Conservation (phyloP, 1,140 invertebrate species). For the Manduca sexta region DNA sequence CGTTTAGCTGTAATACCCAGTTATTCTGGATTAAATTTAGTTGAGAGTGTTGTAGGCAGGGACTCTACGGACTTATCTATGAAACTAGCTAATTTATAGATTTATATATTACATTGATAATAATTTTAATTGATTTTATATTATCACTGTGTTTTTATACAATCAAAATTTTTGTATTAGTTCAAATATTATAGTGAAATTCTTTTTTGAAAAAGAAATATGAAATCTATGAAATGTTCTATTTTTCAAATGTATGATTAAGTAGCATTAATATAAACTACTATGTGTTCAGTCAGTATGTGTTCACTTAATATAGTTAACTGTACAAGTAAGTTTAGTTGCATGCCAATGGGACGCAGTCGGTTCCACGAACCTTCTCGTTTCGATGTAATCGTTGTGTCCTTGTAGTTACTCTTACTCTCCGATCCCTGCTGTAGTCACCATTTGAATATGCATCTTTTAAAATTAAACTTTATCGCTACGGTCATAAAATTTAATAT, state of each 20-base stretch:
- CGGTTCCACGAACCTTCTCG: too few species aligned
- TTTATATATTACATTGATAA: slow-evolving; percentile 24
- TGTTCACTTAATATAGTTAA: slow-evolving; percentile 47
- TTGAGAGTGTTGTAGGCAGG: background rate
- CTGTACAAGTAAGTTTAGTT: slow-evolving; percentile 27
- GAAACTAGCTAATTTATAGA: slow-evolving; percentile 29
- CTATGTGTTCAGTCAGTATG: slow-evolving; percentile 64
- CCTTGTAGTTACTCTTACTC: too few species aligned
- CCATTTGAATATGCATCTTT: too few species aligned
- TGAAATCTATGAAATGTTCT: slow-evolving; percentile 25
- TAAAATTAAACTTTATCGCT: too few species aligned
- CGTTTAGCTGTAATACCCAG: background rate
- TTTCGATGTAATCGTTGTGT: background rate
- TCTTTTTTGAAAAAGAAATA: slow-evolving; percentile 30
- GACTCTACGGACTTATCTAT: slow-evolving; percentile 1
- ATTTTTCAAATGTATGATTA: slow-evolving; percentile 38
- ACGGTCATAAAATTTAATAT: background rate
- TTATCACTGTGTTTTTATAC: slow-evolving; percentile 33
- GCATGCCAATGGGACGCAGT: slow-evolving; percentile 12
- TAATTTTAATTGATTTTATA: slow-evolving; percentile 42
- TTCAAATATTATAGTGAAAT: slow-evolving; percentile 66
- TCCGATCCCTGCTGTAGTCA: too few species aligned
- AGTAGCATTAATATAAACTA: slow-evolving; percentile 31
- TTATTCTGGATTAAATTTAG: background rate
- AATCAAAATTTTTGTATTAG: slow-evolving; percentile 46